Percentiles rank a stretch among this genome's conserved stretches.
These are phyloP conservation scores for Metopia argyrocephala DNA, from an alignment of 2,888 invertebrate species.

Conservation along the genomic window DNA sequence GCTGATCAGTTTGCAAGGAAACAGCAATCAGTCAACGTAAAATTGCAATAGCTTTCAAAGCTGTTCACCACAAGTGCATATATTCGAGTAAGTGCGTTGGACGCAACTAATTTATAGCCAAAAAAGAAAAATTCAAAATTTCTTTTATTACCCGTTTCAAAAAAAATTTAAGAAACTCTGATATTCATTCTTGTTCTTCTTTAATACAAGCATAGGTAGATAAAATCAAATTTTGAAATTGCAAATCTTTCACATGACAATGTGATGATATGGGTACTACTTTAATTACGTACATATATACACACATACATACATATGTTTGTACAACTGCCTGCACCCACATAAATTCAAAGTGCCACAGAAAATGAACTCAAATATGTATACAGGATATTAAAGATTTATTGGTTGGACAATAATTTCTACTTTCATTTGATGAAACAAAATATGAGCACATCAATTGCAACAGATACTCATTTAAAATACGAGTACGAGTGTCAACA, in stretches of 20 bases:
- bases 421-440: background rate
- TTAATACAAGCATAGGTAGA: background rate
- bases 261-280: background rate
- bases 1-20: background rate
- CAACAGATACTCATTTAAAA: constrained; percentile 11
- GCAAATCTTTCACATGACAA: constrained; percentile 29
- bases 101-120: too few relatives aligned
- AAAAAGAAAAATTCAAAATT: background rate
- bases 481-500: constrained; percentile 26
- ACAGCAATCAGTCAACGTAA: too few relatives aligned
- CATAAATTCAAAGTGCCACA: background rate
- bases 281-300: too few relatives aligned
- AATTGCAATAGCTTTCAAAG: too few relatives aligned
- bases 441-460: background rate
- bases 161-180: constrained; percentile 22
- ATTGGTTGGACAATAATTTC: constrained; percentile 29
- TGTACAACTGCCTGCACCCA: too few relatives aligned
- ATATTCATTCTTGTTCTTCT: background rate
- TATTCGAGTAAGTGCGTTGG: too few relatives aligned
- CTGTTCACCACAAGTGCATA: too few relatives aligned
- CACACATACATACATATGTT: too few relatives aligned
- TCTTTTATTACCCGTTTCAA: background rate
- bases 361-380: constrained; percentile 1
- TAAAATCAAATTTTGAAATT: constrained; percentile 7
- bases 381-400: constrained; percentile 36